Evolutionary conservation across 2,888 invertebrate genomes (phyloP), one percentile per base, ranked within the genome.

Genomic region (Dinocampus coccinellae): DNA sequence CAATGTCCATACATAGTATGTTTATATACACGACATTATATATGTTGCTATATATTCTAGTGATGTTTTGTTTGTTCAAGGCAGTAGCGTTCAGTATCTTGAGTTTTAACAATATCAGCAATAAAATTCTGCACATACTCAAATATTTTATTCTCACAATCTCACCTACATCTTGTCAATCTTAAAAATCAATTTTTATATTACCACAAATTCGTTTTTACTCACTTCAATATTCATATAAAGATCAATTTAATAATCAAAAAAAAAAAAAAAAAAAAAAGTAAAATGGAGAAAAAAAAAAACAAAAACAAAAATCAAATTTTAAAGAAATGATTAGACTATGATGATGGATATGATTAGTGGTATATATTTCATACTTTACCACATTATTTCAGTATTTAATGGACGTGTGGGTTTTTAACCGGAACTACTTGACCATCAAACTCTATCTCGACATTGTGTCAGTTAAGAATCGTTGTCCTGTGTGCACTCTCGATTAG

Each of bases 401-500:
- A 53, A 47, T 63, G 62, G 69, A 36, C 53, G 62, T 62, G 69
- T 69, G 63, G 63, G 63, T 20, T 69, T n/a, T 62, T 20, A 24
- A 34, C 70, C 60, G 47, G 36, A 63, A 33, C 68, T 29, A 33
- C 29, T 22, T 57, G 68, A 60, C 47, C 16, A 47, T 47, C 2
- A 47, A 4, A 47, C 47, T 47, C 16, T 47, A 47, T 47, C 16
- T 47, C 47, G 16, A 16, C 47, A n/a, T 47, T 53, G 63, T 33
- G 53, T 39, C 36, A 33, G 64, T 58, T 57, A 58, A 63, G 70
- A n/a, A 63, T 62, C 69, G 63, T 58, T 70, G 70, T 58, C 42
- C 70, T n/a, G 47, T 20, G 47, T 47, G 47, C 47, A 47, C 20
- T 52, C 58, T 53, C 68, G 72, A 76, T 73, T 75, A 72, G 68